These are phyloP conservation scores for Propsilocerus akamusi DNA, from an alignment of 1,140 invertebrate genomes.

Conservation along the genomic window DNA sequence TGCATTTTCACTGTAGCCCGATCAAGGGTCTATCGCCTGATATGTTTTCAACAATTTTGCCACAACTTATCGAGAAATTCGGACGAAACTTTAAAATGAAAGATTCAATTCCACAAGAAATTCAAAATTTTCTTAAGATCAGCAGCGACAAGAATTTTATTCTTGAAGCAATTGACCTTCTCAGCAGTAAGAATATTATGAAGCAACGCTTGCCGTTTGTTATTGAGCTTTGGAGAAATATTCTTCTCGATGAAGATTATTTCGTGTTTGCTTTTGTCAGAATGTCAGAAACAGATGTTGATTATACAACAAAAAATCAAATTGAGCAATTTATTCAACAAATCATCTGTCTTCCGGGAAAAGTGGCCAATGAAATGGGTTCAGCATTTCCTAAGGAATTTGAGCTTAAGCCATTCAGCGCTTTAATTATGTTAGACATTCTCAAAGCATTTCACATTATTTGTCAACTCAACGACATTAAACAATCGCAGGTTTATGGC, in stretches of 20 bases:
- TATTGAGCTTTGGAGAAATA: not conserved
- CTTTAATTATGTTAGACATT: constrained; percentile 37
- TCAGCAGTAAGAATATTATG: not conserved
- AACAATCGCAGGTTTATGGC: constrained; percentile 24
- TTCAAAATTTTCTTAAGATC: not conserved
- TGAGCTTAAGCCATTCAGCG: constrained; percentile 31
- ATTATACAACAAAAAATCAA: not conserved
- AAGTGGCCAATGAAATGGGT: constrained; percentile 42
- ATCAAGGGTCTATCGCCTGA: too few species aligned
- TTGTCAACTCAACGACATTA: constrained; percentile 20
- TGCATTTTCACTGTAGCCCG: too few species aligned
- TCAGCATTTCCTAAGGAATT: constrained; percentile 35
- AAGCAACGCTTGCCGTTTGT: not conserved
- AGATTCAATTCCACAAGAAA: not conserved
- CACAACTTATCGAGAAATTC: too few species aligned
- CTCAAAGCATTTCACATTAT: constrained; percentile 36
- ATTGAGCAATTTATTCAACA: constrained; percentile 32
- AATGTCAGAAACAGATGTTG: not conserved
- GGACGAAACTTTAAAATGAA: too few species aligned
- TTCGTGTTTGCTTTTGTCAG: not conserved
- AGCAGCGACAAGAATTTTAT: not conserved
- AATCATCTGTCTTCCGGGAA: constrained; percentile 40
- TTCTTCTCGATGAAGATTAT: not conserved
- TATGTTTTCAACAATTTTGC: too few species aligned
- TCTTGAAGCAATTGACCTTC: not conserved